These are phyloP conservation scores for Leuciscus idus DNA, from an alignment of 2,113 vertebrate species.

Conservation along the genomic window DNA sequence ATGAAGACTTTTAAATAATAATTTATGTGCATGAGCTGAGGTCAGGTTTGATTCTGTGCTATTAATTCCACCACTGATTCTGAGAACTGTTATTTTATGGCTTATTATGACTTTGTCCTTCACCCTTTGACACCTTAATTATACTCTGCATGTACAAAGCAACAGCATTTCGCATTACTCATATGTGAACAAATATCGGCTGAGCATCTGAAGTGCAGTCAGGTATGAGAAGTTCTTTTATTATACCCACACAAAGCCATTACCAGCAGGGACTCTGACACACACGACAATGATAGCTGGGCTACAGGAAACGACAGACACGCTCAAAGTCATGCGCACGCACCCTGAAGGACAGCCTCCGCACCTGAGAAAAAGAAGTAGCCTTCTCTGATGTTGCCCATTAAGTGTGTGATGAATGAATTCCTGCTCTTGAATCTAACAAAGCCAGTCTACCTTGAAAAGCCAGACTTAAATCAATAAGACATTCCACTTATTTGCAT, in stretches of 20 bases:
- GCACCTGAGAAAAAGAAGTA: constrained; percentile 72
- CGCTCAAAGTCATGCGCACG: constrained; percentile 73
- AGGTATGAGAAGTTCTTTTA: constrained; percentile 28
- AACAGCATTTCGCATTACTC: constrained; percentile 9
- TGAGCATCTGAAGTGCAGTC: background rate
- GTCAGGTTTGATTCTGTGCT: background rate
- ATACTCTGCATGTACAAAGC: constrained; percentile 5
- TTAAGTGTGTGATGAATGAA: constrained; percentile 78
- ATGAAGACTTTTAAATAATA: background rate
- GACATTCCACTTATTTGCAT: constrained; percentile 65
- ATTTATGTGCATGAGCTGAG: background rate
- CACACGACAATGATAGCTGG: constrained; percentile 22
- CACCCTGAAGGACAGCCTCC: constrained; percentile 76
- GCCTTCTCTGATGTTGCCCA: constrained; percentile 70
- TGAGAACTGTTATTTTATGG: background rate
- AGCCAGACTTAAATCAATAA: constrained; percentile 63
- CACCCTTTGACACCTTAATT: constrained; percentile 26
- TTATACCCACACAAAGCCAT: constrained; percentile 18
- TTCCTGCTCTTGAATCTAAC: constrained; percentile 77
- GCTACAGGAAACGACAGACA: constrained; percentile 60
- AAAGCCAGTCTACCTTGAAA: constrained; percentile 79
- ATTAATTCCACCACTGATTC: background rate
- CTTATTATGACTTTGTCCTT: constrained; percentile 34
- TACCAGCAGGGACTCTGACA: background rate
- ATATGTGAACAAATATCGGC: constrained; percentile 6